Conservation (phyloP, 2,113 vertebrate species). For the human (Homo sapiens) region DNA sequence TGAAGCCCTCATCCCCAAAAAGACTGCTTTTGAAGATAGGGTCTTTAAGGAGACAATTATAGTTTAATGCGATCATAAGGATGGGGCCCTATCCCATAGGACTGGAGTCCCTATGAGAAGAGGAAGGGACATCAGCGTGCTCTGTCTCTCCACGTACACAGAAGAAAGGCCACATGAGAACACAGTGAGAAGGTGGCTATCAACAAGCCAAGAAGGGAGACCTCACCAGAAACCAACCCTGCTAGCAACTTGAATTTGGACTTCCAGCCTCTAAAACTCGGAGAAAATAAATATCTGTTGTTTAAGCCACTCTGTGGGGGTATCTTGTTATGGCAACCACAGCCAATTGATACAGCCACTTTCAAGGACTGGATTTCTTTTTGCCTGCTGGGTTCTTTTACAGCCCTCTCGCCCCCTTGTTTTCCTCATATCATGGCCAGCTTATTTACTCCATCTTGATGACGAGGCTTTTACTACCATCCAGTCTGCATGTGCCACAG, state of each 20-base stretch:
- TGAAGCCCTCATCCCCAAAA: not conserved
- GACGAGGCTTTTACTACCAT: not conserved
- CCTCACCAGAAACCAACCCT: not conserved
- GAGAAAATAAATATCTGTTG: not conserved
- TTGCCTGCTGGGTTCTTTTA: not conserved
- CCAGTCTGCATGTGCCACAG: not conserved
- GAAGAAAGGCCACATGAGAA: not conserved
- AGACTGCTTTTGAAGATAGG: not conserved
- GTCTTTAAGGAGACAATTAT: not conserved
- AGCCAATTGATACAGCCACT: too few species aligned
- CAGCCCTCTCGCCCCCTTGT: not conserved
- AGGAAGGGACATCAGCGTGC: not conserved
- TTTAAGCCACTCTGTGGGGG: not conserved
- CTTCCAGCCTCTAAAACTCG: not conserved
- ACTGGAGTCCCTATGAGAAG: not conserved
- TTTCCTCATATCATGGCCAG: not conserved
- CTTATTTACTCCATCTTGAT: not conserved
- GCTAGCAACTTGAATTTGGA: not conserved
- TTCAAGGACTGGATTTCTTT: not conserved
- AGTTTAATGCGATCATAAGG: not conserved
- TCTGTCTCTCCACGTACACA: not conserved
- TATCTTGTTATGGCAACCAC: fast-evolving
- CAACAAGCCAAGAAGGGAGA: not conserved
- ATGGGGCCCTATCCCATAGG: not conserved
- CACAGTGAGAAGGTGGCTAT: not conserved